Evolutionary conservation across 2,113 vertebrate genomes (phyloP), one percentile per base, ranked within the genome.

Genomic region (Lampris megalopsis): DNA sequence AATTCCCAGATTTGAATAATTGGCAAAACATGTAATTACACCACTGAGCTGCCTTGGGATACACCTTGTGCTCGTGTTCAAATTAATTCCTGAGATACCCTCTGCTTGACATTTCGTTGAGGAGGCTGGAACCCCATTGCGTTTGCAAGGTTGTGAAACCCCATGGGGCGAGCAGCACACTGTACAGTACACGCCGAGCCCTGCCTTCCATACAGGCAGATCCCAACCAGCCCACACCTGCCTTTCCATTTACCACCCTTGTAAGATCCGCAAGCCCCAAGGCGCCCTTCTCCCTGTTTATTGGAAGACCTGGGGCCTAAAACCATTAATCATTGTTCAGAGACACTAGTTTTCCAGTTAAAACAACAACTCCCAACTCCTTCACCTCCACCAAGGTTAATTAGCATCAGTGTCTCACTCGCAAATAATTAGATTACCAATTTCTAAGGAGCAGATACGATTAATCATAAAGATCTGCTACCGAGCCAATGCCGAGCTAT

Each of bases 1-100:
- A 67, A 24, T 76, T 73, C 81, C 86, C 76, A 71, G 67, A 65
- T 83, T 83, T 91, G 90, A 91, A 87, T 88, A 91, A 92, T 24
- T 92, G 87, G 73, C 74, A 81, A 88, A 90, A 91, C 84, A 89
- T 90, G 87, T 87, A 89, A 89, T 91, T 89, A 91, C 88, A 87
- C 86, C 83, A 84, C 49, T 2, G 40, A 0, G 65, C 72, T 56
- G 72, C 84, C 76, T 60, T 41, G 80, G 88, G 90, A 90, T 54
- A 59, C 70, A 87, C 77, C 79, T 69, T 9, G 69, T 40, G 54
- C 72, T 75, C 45, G 81, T 89, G 87, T 88, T 88, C 73, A 89
- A 90, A 90, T 90, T 84, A 89, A 91, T 91, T 86, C 80, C 77
- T 76, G 59, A 38, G 72, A 81, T 75, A 83, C 81, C 91, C 90